A percentile compares a stretch with the other conserved stretches of the same genome.
Evolutionary conservation across 2,113 vertebrate species (phyloP).

Genomic region (Sylvia atricapilla): DNA sequence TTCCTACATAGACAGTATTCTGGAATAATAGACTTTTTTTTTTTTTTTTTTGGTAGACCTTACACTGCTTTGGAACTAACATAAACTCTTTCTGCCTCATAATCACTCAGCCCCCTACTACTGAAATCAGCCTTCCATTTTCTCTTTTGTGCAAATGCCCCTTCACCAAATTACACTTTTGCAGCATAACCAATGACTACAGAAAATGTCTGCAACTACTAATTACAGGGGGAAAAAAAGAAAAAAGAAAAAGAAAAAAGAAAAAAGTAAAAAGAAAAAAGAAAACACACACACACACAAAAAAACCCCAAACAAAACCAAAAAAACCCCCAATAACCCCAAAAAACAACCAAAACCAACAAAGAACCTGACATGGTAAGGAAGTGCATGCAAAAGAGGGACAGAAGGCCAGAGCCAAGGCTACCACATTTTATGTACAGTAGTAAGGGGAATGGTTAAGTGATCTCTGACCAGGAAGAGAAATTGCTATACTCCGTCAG

Average conservation of each 20-base stretch:
- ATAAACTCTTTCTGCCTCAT: slow-evolving; percentile 35
- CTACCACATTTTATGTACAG: background rate
- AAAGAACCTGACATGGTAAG: background rate
- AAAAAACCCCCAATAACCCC: background rate
- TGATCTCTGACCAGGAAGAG: background rate
- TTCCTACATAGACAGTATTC: background rate
- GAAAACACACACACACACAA: no score
- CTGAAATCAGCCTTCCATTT: slow-evolving; percentile 55
- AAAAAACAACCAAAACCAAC: background rate
- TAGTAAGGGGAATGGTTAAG: background rate
- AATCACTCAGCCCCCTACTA: slow-evolving; percentile 29
- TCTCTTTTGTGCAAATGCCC: slow-evolving; percentile 54
- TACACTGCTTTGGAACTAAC: slow-evolving; percentile 16
- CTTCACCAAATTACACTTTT: slow-evolving; percentile 47
- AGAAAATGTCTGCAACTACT: slow-evolving; percentile 28
- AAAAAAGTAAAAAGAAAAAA: background rate
- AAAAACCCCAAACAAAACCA: background rate
- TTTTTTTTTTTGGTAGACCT: background rate
- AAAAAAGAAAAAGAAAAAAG: background rate
- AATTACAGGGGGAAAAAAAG: background rate
- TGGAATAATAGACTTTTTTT: background rate
- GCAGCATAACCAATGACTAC: slow-evolving; percentile 14
- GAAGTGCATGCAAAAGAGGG: background rate
- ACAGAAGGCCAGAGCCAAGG: background rate
- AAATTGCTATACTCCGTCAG: background rate